Conservation (phyloP, 2,797 vertebrate genomes). For the Pseudotriccus pelzelni region DNA sequence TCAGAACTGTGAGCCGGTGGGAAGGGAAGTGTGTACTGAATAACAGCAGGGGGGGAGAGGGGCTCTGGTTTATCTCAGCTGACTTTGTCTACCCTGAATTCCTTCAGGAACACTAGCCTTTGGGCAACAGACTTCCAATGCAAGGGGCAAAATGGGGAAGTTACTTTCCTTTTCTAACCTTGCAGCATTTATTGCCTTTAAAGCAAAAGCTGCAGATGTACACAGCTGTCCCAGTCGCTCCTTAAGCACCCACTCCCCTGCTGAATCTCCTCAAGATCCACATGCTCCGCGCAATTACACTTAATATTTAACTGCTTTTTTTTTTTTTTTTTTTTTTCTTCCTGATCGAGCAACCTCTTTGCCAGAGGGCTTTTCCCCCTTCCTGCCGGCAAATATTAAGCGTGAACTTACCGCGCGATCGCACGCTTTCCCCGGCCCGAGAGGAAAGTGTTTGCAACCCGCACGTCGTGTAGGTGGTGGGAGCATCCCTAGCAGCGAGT, state of each 20-base stretch:
- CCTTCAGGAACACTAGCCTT: not conserved
- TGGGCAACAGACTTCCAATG: not conserved
- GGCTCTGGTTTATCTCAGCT: conserved; percentile 10
- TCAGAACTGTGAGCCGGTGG: conserved; percentile 53
- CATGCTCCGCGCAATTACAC: not conserved
- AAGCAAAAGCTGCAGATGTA: conserved; percentile 7
- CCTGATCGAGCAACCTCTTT: not conserved
- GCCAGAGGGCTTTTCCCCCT: not conserved
- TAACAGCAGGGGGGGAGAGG: conserved; percentile 25
- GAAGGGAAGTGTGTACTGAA: conserved; percentile 35
- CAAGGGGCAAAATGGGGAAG: not conserved
- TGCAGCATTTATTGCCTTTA: conserved; percentile 7
- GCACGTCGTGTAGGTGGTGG: not conserved
- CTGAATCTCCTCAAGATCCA: not conserved
- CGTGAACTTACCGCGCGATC: not conserved
- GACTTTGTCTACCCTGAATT: conserved; percentile 30
- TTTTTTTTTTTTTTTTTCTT: too few relatives aligned
- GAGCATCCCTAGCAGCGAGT: not conserved
- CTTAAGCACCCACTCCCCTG: conserved; percentile 5
- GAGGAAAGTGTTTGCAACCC: not conserved
- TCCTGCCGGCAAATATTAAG: not conserved
- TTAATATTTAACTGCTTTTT: not conserved
- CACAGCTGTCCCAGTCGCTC: conserved; percentile 15
- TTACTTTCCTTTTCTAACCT: not conserved
- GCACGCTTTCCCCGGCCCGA: not conserved